These are phyloP conservation scores for Poeciliopsis occidentalis DNA, from an alignment of 2,113 vertebrate genomes.

Conservation along the genomic window DNA sequence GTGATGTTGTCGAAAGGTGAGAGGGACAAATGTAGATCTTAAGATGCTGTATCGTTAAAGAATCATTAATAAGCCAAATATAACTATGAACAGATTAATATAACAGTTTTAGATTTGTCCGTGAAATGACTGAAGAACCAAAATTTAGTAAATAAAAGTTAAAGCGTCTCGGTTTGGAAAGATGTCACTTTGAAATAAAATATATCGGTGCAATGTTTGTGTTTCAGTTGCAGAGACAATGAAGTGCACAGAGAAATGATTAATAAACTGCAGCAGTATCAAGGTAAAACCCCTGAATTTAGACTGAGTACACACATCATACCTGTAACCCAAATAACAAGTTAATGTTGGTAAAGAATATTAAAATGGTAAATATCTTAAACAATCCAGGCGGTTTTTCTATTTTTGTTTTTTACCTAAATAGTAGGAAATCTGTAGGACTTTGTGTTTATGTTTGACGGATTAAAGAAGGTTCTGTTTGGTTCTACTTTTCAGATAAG, in stretches of 20 bases:
- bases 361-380: not conserved
- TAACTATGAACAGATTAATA: too few species aligned
- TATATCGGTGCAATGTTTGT: not conserved
- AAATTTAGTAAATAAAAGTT: not conserved
- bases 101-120: too few species aligned
- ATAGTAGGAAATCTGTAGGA: too few species aligned
- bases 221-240: constrained; percentile 83
- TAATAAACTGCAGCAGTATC: constrained; percentile 78
- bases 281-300: constrained; percentile 78
- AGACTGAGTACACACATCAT: too few species aligned
- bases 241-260: constrained; percentile 71
- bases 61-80: too few species aligned
- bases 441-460: not conserved
- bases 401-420: not conserved
- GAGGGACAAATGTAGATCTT: not conserved
- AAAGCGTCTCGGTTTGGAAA: not conserved
- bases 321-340: not conserved
- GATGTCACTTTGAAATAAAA: not conserved
- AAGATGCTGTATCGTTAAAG: not conserved
- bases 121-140: not conserved
- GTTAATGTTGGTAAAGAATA: not conserved
- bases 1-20: constrained; percentile 87
- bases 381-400: not conserved
- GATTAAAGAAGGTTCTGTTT: not conserved
- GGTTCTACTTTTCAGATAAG: constrained; percentile 72